A percentile compares a stretch with the other conserved stretches of the same genome.
These are phyloP conservation scores for Leptestheria dahalacensis DNA, from an alignment of 1,140 invertebrate genomes.

Conservation along the genomic window DNA sequence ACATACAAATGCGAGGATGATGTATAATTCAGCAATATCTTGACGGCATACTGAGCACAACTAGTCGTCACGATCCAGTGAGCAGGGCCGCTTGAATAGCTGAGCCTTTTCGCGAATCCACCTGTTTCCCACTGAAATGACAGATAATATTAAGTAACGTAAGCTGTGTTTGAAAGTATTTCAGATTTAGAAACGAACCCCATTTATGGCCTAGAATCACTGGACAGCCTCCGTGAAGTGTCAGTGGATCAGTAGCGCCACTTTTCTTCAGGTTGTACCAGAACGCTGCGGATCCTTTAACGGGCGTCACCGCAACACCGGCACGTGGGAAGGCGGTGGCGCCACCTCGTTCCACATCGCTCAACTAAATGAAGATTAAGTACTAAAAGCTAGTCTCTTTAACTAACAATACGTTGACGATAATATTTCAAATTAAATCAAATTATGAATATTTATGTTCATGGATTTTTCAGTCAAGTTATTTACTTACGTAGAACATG, in stretches of 20 bases:
- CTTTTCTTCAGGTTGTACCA: constrained; percentile 25
- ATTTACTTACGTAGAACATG: constrained; percentile 39
- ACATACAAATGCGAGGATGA: too few species aligned
- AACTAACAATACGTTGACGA: too few species aligned
- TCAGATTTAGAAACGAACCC: constrained; percentile 20
- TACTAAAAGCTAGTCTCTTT: too few species aligned
- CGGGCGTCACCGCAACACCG: constrained; percentile 23
- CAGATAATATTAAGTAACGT: too few species aligned
- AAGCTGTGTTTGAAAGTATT: background rate
- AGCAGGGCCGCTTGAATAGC: constrained; percentile 12
- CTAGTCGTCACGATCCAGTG: constrained; percentile 10
- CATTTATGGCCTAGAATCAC: constrained; percentile 25
- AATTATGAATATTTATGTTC: too few species aligned
- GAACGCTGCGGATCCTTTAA: constrained; percentile 24
- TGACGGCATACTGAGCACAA: too few species aligned
- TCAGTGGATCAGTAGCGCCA: constrained; percentile 20
- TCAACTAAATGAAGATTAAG: too few species aligned
- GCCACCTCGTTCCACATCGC: constrained; percentile 25
- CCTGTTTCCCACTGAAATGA: constrained; percentile 15
- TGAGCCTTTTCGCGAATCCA: constrained; percentile 16
- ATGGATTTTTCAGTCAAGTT: too few species aligned
- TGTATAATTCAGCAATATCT: too few species aligned
- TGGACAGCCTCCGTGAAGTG: constrained; percentile 26
- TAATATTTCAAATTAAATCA: too few species aligned
- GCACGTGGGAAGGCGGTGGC: constrained; percentile 27